Evolutionary conservation across 2,113 vertebrate species (phyloP), one percentile per base, ranked within the genome.

Genomic region (Albula glossodonta): DNA sequence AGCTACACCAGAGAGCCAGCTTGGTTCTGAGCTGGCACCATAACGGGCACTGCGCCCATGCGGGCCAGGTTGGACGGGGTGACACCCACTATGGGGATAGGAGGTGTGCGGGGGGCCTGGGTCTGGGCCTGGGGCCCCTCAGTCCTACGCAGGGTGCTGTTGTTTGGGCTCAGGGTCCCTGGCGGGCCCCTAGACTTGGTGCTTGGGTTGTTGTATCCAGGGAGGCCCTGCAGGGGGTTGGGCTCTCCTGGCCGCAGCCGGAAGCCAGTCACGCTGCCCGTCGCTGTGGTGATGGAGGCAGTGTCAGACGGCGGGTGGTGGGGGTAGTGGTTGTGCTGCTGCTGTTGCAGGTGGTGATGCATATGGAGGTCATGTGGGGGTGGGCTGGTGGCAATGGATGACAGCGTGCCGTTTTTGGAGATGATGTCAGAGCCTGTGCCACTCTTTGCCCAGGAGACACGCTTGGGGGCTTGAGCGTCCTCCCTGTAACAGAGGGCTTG

Each of bases 401-500:
- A 97, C 53, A 98, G 92, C 0, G 97, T 98, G 88, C 97, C 97
- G 0, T 97, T 98, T 92, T 97, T 98, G 85, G 96, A 98, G 87
- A 95, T 90, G 0, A 94, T 94, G 86, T 97, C 96, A 0, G 96
- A 96, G 82, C 94, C 93, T 0, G 94, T 95, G 90, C 94, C 94
- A 4, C 94, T 95, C 89, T 97, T 98, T 0, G 96, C 92, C 97
- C 97, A 98, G 0, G 96, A 95, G 60, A 96, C 94, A 2, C 96
- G 94, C 90, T 96, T 96, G 0, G 97, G 97, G 12, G 97, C 96
- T 48, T 94, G 93, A 15, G 97, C 97, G 0, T 98, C 97, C 87
- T 98, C 97, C 92, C 97, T 98, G 86, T 0, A 15, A 87, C 25
- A 77, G 48, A 41, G 31, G 31, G 31, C 31, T 41, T 41, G 31